These are phyloP conservation scores for Drosophila subpulchrella DNA, from an alignment of 1,140 invertebrate genomes.

Conservation along the genomic window DNA sequence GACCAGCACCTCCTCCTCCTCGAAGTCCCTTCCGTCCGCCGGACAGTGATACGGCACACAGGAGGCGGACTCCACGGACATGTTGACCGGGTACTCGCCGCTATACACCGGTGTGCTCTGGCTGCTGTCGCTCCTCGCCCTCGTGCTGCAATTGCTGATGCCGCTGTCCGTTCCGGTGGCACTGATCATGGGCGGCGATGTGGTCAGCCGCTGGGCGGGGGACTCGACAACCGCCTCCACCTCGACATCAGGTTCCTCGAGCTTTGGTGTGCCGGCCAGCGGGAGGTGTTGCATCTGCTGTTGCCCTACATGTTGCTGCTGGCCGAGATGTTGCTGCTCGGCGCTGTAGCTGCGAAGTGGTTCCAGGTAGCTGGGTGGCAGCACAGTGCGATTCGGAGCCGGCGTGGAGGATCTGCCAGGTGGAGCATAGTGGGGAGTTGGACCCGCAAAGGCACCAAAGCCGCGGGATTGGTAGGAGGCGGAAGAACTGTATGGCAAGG, in stretches of 20 bases:
- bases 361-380: conserved; percentile 71
- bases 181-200: conserved; percentile 74
- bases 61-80: conserved; percentile 78
- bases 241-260: conserved; percentile 51
- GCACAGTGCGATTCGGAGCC: conserved; percentile 69
- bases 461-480: conserved; percentile 47
- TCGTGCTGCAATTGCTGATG: conserved; percentile 77
- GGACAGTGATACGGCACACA: conserved; percentile 77
- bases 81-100: conserved; percentile 74
- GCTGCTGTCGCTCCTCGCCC: conserved; percentile 72
- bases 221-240: conserved; percentile 41
- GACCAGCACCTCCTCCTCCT: conserved; percentile 60
- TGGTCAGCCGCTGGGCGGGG: conserved; percentile 58
- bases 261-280: conserved; percentile 46
- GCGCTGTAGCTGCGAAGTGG: conserved; percentile 48
- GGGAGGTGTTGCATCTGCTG: conserved; percentile 26
- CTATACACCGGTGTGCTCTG: conserved; percentile 78
- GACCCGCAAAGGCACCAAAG: conserved; percentile 50
- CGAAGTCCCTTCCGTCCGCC: conserved; percentile 64
- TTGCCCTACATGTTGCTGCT: conserved; percentile 22
- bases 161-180: conserved; percentile 80
- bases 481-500: conserved; percentile 61
- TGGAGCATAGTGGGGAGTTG: conserved; percentile 55
- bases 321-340: conserved; percentile 28
- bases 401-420: conserved; percentile 61